Conservation (phyloP, 2,113 vertebrate species). For the Nycticryphes semicollaris region DNA sequence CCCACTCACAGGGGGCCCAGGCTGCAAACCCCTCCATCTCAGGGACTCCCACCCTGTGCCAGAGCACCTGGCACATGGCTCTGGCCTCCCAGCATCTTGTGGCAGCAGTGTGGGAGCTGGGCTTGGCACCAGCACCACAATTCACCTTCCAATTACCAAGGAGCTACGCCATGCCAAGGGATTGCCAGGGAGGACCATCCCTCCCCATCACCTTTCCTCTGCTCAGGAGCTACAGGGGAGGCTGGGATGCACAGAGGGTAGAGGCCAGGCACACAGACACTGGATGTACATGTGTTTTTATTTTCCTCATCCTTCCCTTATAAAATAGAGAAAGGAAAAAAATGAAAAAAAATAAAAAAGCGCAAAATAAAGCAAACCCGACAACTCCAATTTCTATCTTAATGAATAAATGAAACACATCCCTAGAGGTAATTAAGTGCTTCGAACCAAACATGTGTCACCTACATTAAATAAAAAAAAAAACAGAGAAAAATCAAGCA, state of each 20-base stretch:
- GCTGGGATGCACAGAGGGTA: not conserved
- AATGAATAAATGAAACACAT: conserved; percentile 58
- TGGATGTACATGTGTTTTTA: not conserved
- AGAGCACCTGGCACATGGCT: not conserved
- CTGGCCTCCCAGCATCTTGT: not conserved
- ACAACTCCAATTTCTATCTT: conserved; percentile 27
- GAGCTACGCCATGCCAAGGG: not conserved
- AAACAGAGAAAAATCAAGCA: conserved; percentile 8
- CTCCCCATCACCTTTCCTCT: not conserved
- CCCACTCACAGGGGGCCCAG: not conserved
- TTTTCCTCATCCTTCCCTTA: not conserved
- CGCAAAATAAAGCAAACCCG: conserved; percentile 18
- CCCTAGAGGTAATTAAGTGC: conserved; percentile 58
- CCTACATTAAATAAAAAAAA: not conserved
- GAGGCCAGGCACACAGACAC: not conserved
- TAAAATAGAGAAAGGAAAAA: not conserved
- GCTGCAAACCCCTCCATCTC: not conserved
- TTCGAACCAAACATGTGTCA: conserved; percentile 34
- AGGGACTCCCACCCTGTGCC: not conserved
- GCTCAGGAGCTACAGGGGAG: not conserved
- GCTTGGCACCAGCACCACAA: not conserved
- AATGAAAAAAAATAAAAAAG: not conserved
- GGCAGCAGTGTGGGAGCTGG: not conserved
- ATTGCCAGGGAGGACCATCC: not conserved
- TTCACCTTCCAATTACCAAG: not conserved